Evolutionary conservation across 2,888 invertebrate species (phyloP), one percentile per base, ranked within the genome.

Genomic region (Imbricaverruca yamaguchii): DNA sequence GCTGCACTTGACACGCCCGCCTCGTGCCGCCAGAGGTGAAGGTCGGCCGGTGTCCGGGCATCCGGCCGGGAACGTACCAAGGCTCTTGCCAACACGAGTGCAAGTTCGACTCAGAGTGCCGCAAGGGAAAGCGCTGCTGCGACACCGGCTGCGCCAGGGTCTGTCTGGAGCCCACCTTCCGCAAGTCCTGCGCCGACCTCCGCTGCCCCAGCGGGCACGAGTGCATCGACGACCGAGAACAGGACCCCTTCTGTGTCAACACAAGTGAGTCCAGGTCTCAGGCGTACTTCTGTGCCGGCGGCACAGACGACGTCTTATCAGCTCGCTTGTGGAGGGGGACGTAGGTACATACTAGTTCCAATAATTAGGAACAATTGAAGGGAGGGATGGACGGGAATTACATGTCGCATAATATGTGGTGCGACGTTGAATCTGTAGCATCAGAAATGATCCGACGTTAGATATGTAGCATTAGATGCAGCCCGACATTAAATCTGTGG

Each of bases 211-310:
- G 12, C 15, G 57, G 57, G 3, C 12, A 79, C 15, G 56, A n/a
- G 13, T 79, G 79, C 15, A 9, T 57, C 21, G 79, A 79, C 18
- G 10, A n/a, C 15, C 25, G 23, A n/a, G n/a, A 13, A 7, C 13
- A 57, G 23, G 57, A 25, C 12, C n/a, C 79, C 57, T 11, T 79
- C 59, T 79, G 79, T 57, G 79, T 79, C 23, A 57, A 79, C 15
- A 79, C 79, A 4, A 56, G 79, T 79, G 13, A 56, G 79, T 25
- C 39, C 39, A 39, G 39, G 59, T 59, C 59, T 15, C 59, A 59
- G 11, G 59, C 15, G 59, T 57, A 13, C 15, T 7, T 4, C 7
- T 59, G 59, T 59, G 59, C 39, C 39, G 39, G 39, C 39, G 39
- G 39, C 39, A 39, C 39, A 39, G 39, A 4, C 39, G 39, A 39